Evolutionary conservation across 2,888 invertebrate genomes (phyloP), one percentile per base, ranked within the genome.

Genomic region (Parochlus steinenii): DNA sequence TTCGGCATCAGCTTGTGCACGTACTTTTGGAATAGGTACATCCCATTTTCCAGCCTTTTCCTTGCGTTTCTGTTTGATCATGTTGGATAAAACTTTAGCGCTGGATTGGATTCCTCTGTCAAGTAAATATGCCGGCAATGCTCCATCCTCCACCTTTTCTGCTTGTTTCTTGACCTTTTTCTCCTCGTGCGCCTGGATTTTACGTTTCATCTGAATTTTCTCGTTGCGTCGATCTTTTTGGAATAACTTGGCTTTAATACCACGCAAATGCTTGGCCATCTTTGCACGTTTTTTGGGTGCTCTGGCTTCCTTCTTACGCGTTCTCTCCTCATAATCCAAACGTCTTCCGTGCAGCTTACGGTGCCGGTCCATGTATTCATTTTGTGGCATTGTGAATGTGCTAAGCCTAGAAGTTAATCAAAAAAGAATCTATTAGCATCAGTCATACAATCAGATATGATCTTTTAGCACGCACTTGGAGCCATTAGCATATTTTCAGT

Each of bases 11-110:
- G 92, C 83, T 48, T 97, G 89, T 1, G 93, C 93, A 49, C 81
- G 71, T 0, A 99, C 97, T 71, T 97, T 97, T 0, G 98, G 98
- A 51, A 98, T 81, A 0, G 98, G 98, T 0, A 98, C 98, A 50
- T 97, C 92, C 95, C 97, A 98, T 69, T 98, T 99, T 1, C 97
- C 97, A 37, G 93, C 95, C 52, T 99, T 98, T 55, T 99, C 98
- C 60, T 98, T 98, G 1, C 98, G 71, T 59, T 99, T 98, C 59
- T 99, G 97, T 61, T 98, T 98, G 42, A 98, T 92, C 86, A 95
- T 95, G 55, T 97, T 98, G 0, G 95, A 95, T 1, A 98, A 64
- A 15, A 97, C 83, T 61, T 97, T 98, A 3, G 95, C 92, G 28
- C 86, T 68, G 2, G 81, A 79, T 53, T 95, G 89, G 5, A 86